A percentile compares a stretch with the other conserved stretches of the same genome.
phyloP scores from a whole-genome alignment of 2,888 invertebrate genomes.

The Diaperis boleti region DNA sequence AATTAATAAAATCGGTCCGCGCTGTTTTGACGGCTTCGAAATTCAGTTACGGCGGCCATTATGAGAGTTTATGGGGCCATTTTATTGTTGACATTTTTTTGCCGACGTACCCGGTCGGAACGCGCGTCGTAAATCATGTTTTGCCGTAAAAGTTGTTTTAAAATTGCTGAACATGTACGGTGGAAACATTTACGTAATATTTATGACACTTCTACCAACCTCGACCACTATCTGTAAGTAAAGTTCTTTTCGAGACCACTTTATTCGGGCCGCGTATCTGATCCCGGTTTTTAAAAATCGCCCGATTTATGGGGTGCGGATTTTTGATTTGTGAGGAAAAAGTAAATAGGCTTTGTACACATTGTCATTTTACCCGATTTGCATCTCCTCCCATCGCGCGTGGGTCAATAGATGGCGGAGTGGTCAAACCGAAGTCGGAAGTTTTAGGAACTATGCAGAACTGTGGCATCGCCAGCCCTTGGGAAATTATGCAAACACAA shows the following conservation, averaged over 20 bases:
- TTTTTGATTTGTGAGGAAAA: conserved; percentile 12
- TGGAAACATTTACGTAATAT: conserved; percentile 51
- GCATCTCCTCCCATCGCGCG: too few relatives aligned
- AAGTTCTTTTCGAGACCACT: conserved; percentile 7
- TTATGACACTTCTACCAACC: conserved; percentile 45
- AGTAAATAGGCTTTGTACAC: neutral
- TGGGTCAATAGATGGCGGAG: neutral
- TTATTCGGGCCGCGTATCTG: conserved; percentile 4
- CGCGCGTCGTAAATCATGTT: conserved; percentile 51
- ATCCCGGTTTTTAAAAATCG: neutral
- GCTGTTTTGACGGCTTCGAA: conserved; percentile 5
- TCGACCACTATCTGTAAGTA: conserved; percentile 25
- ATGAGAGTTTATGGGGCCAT: conserved; percentile 38
- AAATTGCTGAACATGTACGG: conserved; percentile 51
- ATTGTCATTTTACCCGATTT: too few relatives aligned
- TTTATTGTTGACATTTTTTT: conserved; percentile 49
- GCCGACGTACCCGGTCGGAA: conserved; percentile 39
- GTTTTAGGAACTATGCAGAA: conserved; percentile 10
- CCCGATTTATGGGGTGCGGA: conserved; percentile 5
- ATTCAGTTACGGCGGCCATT: conserved; percentile 31
- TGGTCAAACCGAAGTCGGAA: conserved; percentile 23
- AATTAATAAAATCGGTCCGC: neutral
- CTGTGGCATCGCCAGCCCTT: conserved; percentile 10
- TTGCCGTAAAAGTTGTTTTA: conserved; percentile 52
- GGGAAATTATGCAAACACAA: conserved; percentile 35